Evolutionary conservation across 2,797 vertebrate genomes (phyloP).

Genomic region (Pipistrellus kuhlii): DNA sequence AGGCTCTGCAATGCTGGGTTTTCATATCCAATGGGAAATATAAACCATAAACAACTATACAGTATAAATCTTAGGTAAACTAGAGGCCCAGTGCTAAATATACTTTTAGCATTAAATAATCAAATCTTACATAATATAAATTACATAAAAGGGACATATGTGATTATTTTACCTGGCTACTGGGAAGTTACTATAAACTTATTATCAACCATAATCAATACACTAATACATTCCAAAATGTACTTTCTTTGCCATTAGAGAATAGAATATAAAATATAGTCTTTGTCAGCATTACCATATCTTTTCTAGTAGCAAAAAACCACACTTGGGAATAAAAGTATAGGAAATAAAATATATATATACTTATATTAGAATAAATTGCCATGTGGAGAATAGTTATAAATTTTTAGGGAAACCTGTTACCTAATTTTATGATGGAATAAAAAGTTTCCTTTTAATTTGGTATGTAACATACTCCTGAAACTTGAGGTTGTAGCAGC

Average conservation of each 20-base stretch:
- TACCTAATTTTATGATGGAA: background rate
- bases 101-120: conserved; percentile 39
- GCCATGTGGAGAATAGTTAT: background rate
- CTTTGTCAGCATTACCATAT: background rate
- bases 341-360: background rate
- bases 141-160: background rate
- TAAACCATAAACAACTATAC: too few species aligned
- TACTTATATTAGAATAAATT: conserved; percentile 16
- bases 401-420: background rate
- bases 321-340: conserved; percentile 7
- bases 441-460: conserved; percentile 38
- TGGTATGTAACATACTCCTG: background rate
- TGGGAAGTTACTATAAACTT: conserved; percentile 27
- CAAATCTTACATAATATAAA: background rate
- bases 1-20: background rate
- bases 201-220: background rate
- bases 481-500: background rate
- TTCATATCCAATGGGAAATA: too few species aligned
- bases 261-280: conserved; percentile 20
- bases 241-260: conserved; percentile 24
- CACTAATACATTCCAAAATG: background rate
- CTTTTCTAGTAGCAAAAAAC: conserved; percentile 50
- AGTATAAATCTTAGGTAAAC: too few species aligned
- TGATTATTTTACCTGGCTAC: conserved; percentile 18
- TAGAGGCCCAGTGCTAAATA: background rate